These are phyloP conservation scores for Prionace glauca DNA, from an alignment of 2,797 vertebrate species.

Conservation along the genomic window DNA sequence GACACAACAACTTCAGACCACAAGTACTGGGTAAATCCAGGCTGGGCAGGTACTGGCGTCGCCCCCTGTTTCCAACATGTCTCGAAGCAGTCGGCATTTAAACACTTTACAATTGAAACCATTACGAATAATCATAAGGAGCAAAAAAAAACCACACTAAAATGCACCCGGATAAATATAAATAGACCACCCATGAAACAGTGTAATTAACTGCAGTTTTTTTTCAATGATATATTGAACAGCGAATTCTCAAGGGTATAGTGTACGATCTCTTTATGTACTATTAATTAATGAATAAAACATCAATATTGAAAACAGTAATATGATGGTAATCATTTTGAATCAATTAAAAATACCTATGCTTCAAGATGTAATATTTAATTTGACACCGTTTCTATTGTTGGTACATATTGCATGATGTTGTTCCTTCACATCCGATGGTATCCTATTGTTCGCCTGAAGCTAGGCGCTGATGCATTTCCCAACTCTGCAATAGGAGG, in stretches of 20 bases:
- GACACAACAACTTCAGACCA: not conserved
- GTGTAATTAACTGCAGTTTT: not conserved
- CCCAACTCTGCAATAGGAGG: constrained; percentile 42
- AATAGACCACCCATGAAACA: not conserved
- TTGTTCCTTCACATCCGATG: not conserved
- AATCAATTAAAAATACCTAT: not conserved
- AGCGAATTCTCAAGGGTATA: not conserved
- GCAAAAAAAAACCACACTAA: not conserved
- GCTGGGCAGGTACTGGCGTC: not conserved
- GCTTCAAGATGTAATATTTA: not conserved
- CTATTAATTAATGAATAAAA: not conserved
- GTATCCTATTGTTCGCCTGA: not conserved
- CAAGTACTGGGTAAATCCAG: not conserved
- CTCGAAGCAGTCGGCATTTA: not conserved
- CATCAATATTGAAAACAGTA: not conserved
- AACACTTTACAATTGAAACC: not conserved
- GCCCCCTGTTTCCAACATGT: not conserved
- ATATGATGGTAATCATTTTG: not conserved
- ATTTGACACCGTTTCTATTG: not conserved
- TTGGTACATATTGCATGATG: not conserved
- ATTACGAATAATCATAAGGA: not conserved
- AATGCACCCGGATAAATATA: not conserved
- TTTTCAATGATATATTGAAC: not conserved
- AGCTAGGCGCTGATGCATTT: not conserved
- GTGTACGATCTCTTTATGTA: not conserved